Base-by-base conservation (phyloP, 2,113 vertebrate genomes). In the Athene cunicularia region DNA sequence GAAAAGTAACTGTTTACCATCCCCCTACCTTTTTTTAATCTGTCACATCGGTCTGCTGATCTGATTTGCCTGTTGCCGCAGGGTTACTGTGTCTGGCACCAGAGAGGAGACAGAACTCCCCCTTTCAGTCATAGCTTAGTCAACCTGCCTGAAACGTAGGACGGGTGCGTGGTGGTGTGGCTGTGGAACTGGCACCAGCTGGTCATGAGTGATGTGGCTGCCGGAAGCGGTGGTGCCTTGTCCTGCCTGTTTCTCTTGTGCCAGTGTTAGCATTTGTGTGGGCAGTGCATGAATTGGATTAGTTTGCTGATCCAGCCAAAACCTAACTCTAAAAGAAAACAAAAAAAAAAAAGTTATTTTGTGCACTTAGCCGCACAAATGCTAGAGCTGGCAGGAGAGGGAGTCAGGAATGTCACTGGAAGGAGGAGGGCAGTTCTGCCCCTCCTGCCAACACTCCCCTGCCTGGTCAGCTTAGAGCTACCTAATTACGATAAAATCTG, bases 181-280 rank as follows among this genome's bases (percentile, higher is more conserved):
- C 39, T 7, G 9, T 13, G 64, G 52, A 20, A 1, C 39, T 21
- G 50, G 23, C 37, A 11, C n/a, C 1, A 21, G 6, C 53, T 43
- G 58, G 9, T 23, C 23, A 19, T 1, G 0, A 7, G 50, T 2
- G 11, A 4, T 19, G 76, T 21, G 16, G 47, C 83, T 59, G 52
- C 49, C 35, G n/a, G 35, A 33, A 75, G 62, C 1, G 0, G 24
- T 35, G 3, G 23, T 52, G 56, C 79, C 86, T 75, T 9, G 19
- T 67, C 37, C 64, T 0, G 6, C 74, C 70, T 7, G 33, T 14
- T 72, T 45, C 62, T 64, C 71, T 37, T 58, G 27, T 32, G 67
- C 89, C 73, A 75, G 27, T n/a, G 11, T 1, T n/a, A 50, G 23
- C 18, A 2, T 62, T 60, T 85, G 19, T 45, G 62, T 80, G 82